Evolutionary conservation across 2,113 vertebrate genomes (phyloP), one percentile per base, ranked within the genome.

Genomic region (Aythya baeri): DNA sequence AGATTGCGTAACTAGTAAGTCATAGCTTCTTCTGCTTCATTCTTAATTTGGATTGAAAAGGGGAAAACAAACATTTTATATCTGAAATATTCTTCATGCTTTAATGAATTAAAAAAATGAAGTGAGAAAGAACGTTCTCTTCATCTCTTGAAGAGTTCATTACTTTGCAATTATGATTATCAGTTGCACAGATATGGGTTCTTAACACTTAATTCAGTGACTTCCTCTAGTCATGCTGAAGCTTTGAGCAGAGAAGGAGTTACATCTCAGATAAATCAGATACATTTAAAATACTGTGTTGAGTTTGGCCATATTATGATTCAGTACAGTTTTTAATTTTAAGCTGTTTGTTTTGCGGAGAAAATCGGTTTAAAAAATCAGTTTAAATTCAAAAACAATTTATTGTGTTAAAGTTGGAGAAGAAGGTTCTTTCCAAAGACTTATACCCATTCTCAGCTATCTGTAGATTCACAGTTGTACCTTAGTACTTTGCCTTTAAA

Each of bases 111-210:
- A 13, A 15, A 36, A 65, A 77, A 62, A 3, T 16, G 67, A 85
- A 57, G 20, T 68, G 26, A 38, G 26, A 38, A 17, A 32, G 23
- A 71, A 7, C 0, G 0, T 58, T 61, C 6, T 49, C 29, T 74
- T 50, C 20, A 17, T 10, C 46, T 59, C 26, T 59, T 59, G 36
- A 43, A 43, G 29, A 43, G 29, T 31, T 57, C 21, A 16, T 74
- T 32, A 29, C 17, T 71, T 27, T 72, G 17, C 18, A 44, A 4
- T 65, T 32, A 27, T 9, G 36, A 36, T 67, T 81, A 8, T 17
- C 57, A n/a, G 2, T 41, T 71, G 34, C 13, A 38, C 23, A 59
- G 55, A 9, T 66, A 18, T 15, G n/a, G 8, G 4, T 67, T 75
- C 8, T 73, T 26, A 3, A 0, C 5, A 3, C 58, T 65, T 49